Conservation (phyloP, 2,888 invertebrate genomes). For the Thymelicus lineola region DNA sequence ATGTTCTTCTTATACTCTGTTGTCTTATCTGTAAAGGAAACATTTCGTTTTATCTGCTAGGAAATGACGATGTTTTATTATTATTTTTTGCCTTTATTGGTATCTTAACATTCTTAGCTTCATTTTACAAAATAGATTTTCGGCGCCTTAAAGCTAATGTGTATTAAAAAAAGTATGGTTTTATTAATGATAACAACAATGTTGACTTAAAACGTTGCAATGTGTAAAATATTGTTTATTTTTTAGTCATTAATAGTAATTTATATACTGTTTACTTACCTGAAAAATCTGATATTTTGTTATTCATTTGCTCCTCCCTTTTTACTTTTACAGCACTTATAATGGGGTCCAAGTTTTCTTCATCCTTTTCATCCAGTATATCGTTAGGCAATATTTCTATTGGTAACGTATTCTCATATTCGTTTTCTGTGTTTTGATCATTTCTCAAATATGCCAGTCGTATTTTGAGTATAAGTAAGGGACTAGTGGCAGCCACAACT, state of each 20-base stretch:
- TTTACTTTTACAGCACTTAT: conserved; percentile 58
- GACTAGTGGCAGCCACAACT: conserved; percentile 58
- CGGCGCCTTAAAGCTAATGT: too few relatives aligned
- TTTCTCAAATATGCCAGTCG: conserved; percentile 64
- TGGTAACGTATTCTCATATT: conserved; percentile 45
- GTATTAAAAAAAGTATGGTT: too few relatives aligned
- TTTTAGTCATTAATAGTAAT: background rate
- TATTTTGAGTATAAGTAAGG: conserved; percentile 71
- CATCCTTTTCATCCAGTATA: conserved; percentile 42
- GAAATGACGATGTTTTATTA: too few relatives aligned
- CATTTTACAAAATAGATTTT: too few relatives aligned
- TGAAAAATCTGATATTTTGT: conserved; percentile 47
- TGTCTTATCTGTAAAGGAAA: conserved; percentile 55
- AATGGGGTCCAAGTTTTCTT: conserved; percentile 42
- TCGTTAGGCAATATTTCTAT: conserved; percentile 29
- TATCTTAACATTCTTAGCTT: too few relatives aligned
- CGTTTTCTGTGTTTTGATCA: conserved; percentile 50
- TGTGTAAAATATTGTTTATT: too few relatives aligned
- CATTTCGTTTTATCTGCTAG: too few relatives aligned
- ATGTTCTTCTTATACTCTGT: conserved; percentile 58
- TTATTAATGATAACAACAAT: too few relatives aligned
- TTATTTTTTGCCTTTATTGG: too few relatives aligned
- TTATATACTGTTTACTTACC: conserved; percentile 35
- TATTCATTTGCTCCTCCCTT: conserved; percentile 53
- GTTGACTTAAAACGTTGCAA: too few relatives aligned